These are phyloP conservation scores for Ornithoptera priamus DNA, from an alignment of 2,888 invertebrate species.

Conservation along the genomic window DNA sequence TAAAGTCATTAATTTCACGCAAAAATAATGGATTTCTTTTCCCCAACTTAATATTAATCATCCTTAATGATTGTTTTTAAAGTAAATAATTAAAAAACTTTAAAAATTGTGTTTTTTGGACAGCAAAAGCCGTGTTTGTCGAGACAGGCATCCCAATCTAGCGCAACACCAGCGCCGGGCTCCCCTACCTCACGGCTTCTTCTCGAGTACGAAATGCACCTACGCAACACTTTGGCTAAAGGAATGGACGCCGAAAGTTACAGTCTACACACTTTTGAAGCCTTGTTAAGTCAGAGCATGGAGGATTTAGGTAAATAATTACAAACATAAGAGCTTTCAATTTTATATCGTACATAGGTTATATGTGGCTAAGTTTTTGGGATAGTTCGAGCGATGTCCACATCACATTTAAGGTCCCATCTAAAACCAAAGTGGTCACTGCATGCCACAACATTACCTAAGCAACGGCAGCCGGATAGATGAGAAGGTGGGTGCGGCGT, in stretches of 20 bases:
- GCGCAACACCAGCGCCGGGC: slow-evolving; percentile 87
- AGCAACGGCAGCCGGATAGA: too few relatives aligned
- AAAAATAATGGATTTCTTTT: too few relatives aligned
- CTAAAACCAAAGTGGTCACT: too few relatives aligned
- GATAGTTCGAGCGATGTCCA: too few relatives aligned
- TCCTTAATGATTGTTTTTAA: not conserved
- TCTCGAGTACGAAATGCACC: slow-evolving; percentile 95
- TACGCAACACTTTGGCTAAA: slow-evolving; percentile 94
- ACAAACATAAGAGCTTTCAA: not conserved
- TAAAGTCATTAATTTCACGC: too few relatives aligned
- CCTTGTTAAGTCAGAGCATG: slow-evolving; percentile 95
- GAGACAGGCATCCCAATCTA: slow-evolving; percentile 80
- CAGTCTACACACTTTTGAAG: slow-evolving; percentile 95
- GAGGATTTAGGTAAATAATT: slow-evolving; percentile 89
- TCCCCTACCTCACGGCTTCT: slow-evolving; percentile 91
- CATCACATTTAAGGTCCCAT: too few relatives aligned
- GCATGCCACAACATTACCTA: too few relatives aligned
- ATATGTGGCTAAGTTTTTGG: too few relatives aligned
- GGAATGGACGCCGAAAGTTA: slow-evolving; percentile 98
- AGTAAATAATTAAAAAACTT: not conserved
- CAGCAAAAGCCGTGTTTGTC: slow-evolving; percentile 71
- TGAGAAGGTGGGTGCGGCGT: too few relatives aligned
- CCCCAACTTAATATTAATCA: too few relatives aligned
- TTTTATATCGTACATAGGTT: not conserved
- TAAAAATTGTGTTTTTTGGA: slow-evolving; percentile 9